Evolutionary conservation across 2,888 invertebrate species (phyloP).

Genomic region (Sialis fuliginosa): DNA sequence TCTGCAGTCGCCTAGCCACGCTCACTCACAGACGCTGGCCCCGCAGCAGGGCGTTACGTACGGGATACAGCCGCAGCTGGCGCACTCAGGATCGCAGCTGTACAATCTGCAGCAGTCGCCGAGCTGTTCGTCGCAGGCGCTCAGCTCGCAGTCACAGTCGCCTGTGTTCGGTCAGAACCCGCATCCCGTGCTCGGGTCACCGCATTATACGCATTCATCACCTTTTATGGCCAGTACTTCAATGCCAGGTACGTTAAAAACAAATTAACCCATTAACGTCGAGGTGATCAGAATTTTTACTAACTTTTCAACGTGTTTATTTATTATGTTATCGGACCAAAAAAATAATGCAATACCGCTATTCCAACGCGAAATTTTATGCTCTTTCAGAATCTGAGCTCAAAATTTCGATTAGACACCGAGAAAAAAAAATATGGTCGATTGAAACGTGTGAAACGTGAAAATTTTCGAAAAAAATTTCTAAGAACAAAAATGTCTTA

Average conservation of each 20-base stretch:
- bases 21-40: neutral
- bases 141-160: constrained; percentile 21
- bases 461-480: no score
- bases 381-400: no score
- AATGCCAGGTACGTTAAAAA: constrained; percentile 22
- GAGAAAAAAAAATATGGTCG: no score
- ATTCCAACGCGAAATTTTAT: no score
- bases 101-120: constrained; percentile 2
- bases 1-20: neutral
- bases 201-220: constrained; percentile 6
- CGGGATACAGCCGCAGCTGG: neutral
- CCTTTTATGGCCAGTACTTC: constrained; percentile 13
- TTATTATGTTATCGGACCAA: no score
- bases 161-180: constrained; percentile 19
- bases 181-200: constrained; percentile 15
- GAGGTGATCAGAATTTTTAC: no score
- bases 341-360: no score
- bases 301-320: no score
- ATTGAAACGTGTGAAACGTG: no score
- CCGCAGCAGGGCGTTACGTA: neutral
- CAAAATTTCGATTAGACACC: no score
- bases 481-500: no score
- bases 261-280: neutral
- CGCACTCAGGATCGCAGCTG: constrained; percentile 4
- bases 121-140: constrained; percentile 5